Evolutionary conservation across 2,797 vertebrate species (phyloP), one percentile per base, ranked within the genome.

Genomic region (Anas acuta): DNA sequence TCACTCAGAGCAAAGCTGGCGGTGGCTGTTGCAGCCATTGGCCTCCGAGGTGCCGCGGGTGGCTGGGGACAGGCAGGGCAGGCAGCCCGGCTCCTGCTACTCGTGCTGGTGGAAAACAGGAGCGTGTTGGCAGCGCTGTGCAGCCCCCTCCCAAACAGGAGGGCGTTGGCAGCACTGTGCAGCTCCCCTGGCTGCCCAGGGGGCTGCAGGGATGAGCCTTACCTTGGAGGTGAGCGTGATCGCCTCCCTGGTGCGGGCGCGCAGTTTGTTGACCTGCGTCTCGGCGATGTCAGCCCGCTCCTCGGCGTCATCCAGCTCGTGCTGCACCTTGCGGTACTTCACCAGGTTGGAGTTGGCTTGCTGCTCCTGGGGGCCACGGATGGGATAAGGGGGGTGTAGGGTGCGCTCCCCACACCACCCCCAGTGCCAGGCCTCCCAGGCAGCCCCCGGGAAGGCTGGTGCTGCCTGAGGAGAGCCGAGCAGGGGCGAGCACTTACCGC

Each of bases 291-390:
- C 99, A 0, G 99, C 99, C 2, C 99, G 97, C 47, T 99, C 99
- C 94, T 99, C 99, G 0, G 99, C 99, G 0, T 99, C 98, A 0
- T 99, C 99, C n/a, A 99, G 96, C 95, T 99, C 99, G 1, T 99
- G 99, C 97, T 99, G 99, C 64, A 99, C 97, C 96, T 99, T 99
- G 96, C 98, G 98, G 94, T 97, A 99, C 98, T 99, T 99, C 54
- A 98, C 97, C 96, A 99, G 91, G 97, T 98, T 99, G 96, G 98
- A 97, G 97, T 98, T 99, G 49, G 98, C 98, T 94, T 99, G 98
- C 85, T 98, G 98, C 92, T 99, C 99, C 99, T 99, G 92, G 28
- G 0, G 57, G 60, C 4, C 28, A 5, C 3, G 7, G 11, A 65
- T 4, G 16, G 25, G 33, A 16, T 77, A 7, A 8, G 56, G 21